phyloP scores from a whole-genome alignment of 2,888 invertebrate genomes.

The Gandaritis pyraliata region DNA sequence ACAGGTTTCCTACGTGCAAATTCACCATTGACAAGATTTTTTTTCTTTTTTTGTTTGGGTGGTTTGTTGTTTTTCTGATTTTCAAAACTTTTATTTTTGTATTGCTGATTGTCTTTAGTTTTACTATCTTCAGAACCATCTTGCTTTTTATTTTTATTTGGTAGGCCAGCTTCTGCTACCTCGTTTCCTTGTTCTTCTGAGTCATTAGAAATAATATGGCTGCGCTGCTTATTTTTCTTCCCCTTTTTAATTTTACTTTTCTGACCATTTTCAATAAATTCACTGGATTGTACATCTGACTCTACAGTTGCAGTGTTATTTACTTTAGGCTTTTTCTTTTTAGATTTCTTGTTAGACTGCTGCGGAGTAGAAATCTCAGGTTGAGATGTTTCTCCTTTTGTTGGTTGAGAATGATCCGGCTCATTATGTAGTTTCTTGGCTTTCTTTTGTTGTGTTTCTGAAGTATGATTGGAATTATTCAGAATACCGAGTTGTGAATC shows the following conservation, averaged over 20 bases:
- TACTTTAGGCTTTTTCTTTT: conserved; percentile 46
- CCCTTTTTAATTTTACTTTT: conserved; percentile 13
- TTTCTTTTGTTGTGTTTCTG: conserved; percentile 22
- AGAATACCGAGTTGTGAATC: conserved; percentile 46
- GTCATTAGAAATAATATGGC: conserved; percentile 33
- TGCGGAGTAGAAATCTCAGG: background rate
- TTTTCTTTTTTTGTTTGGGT: conserved; percentile 51
- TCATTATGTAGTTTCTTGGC: conserved; percentile 10
- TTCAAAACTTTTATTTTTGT: conserved; percentile 17
- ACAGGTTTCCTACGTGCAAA: conserved; percentile 75
- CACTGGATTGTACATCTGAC: conserved; percentile 24
- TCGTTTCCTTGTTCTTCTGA: conserved; percentile 4
- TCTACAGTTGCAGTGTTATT: conserved; percentile 24
- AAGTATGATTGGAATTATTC: conserved; percentile 16
- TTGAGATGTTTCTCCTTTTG: conserved; percentile 42
- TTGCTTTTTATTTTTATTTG: conserved; percentile 33
- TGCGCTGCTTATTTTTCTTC: conserved; percentile 51
- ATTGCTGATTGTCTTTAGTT: conserved; percentile 18
- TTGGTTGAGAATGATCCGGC: conserved; percentile 1
- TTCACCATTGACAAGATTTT: conserved; percentile 57
- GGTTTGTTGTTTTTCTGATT: conserved; percentile 16
- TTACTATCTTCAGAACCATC: conserved; percentile 5
- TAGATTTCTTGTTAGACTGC: conserved; percentile 36
- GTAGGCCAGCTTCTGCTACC: background rate
- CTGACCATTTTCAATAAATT: conserved; percentile 41